These are phyloP conservation scores for silkworm (Bombyx mori) DNA, from an alignment of 1,140 invertebrate genomes.

Conservation along the genomic window ASM3026992v2 NC_085120.1:6034501-6035000, in stretches of 20 bases:
- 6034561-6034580: too few species aligned
- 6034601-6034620: too few species aligned
- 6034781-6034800: conserved; percentile 64
- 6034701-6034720: conserved; percentile 32
- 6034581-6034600: too few species aligned
- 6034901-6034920: conserved; percentile 3
- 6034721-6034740: conserved; percentile 46
- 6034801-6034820: conserved; percentile 64
- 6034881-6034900: conserved; percentile 4
- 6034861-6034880: conserved; percentile 25
- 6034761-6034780: conserved; percentile 59
- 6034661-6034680: too few species aligned
- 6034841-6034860: conserved; percentile 45
- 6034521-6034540: too few species aligned
- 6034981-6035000: too few species aligned
- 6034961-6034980: too few species aligned
- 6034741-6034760: conserved; percentile 44
- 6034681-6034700: conserved; percentile 8
- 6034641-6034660: too few species aligned
- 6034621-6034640: too few species aligned
- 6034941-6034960: too few species aligned
- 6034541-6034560: too few species aligned
- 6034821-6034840: conserved; percentile 50
- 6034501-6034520: too few species aligned
- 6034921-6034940: neutral